Evolutionary conservation across 2,113 vertebrate genomes (phyloP).

Genomic region (Junco hyemalis): DNA sequence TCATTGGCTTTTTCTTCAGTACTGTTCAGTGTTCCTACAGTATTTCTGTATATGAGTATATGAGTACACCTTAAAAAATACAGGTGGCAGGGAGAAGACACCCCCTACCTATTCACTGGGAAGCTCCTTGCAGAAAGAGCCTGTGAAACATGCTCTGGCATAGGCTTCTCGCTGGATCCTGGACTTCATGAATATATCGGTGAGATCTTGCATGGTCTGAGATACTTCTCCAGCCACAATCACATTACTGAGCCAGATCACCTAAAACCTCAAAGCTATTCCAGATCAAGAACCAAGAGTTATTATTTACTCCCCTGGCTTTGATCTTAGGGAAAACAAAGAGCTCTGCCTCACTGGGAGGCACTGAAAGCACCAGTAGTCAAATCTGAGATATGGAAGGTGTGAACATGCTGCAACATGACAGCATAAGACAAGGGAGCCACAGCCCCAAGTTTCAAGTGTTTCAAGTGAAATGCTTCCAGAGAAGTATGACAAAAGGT

Average conservation of each 20-base stretch:
- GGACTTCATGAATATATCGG: not conserved
- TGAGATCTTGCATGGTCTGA: not conserved
- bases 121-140: not conserved
- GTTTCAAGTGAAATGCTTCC: not conserved
- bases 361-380: not conserved
- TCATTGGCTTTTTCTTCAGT: not conserved
- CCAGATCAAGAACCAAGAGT: not conserved
- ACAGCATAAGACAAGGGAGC: not conserved
- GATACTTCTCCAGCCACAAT: not conserved
- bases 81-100: not conserved
- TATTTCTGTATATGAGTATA: not conserved
- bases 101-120: not conserved
- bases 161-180: not conserved
- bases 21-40: not conserved
- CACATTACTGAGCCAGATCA: not conserved
- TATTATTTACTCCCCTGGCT: not conserved
- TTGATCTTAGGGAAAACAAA: not conserved
- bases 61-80: not conserved
- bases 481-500: not conserved
- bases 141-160: not conserved
- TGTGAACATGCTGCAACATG: accelerated
- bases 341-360: not conserved
- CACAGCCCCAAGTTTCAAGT: not conserved
- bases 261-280: not conserved
- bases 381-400: not conserved